Base-by-base conservation (phyloP, 2,113 vertebrate species). In the Trinectes maculatus region DNA sequence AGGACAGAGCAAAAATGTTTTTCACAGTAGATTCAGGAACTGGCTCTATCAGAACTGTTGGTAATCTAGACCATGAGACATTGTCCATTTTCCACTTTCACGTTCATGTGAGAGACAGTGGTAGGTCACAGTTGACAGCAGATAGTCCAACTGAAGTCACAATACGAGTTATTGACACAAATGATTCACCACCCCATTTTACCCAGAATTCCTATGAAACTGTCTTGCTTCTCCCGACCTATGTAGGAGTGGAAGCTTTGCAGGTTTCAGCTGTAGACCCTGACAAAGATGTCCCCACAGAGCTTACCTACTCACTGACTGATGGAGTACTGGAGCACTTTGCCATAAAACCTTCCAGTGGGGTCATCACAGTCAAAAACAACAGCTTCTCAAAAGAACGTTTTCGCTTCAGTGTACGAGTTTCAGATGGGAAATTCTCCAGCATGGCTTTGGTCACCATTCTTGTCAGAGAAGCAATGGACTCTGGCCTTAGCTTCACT, bases 21-120 rank as follows among this genome's bases (percentile, higher is more conserved):
- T 99, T 99, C 77, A 95, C 95, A 0, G 95, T 99, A 11, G 97
- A 99, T 85, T 95, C 96, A 5, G 97, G 94, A 73, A 98, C 97
- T 2, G 98, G 98, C 9, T 97, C 97, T 0, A 95, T 99, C 65
- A 91, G 97, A 80, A 98, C 97, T 16, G 98, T 96, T 25, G 94
- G 95, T 39, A 93, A 90, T 82, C 87, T 99, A 34, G 97, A 99
- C 87, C 95, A 98, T 8, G 98, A 99, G 88, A 95, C 91, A 0
- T 94, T 95, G 36, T 82, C 94, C n/a, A 91, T 57, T 13, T 98
- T 98, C 80, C 91, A 94, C 74, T 99, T 99, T 59, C 96, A 97
- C 0, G 97, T 99, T 37, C 95, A 96, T 0, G 98, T 98, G 36
- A 93, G 95, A 73, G 98, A 99, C 81, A 97, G 93, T 2, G 98